phyloP scores from a whole-genome alignment of 2,888 invertebrate species.

The Hylaea fasciaria region DNA sequence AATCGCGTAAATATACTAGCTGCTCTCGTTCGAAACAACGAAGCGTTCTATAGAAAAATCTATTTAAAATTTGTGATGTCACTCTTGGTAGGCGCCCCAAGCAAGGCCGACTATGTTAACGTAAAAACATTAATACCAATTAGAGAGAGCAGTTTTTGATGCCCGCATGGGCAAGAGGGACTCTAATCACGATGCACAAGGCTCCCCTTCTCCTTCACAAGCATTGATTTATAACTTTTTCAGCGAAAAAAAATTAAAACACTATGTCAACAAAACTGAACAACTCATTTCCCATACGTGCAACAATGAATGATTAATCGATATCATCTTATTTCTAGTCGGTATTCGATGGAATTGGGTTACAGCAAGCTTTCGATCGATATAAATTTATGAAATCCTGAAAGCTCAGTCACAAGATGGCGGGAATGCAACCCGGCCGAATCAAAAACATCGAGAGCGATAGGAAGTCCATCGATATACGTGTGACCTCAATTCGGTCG shows the following conservation, averaged over 20 bases:
- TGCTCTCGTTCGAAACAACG: conserved; percentile 51
- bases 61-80: conserved; percentile 83
- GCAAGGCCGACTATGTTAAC: conserved; percentile 66
- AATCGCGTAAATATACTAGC: conserved; percentile 19
- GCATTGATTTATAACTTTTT: conserved; percentile 20
- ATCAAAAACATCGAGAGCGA: conserved; percentile 56
- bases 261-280: conserved; percentile 41
- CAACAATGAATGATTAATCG: background rate
- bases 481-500: conserved; percentile 72
- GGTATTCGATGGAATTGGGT: conserved; percentile 62
- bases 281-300: background rate
- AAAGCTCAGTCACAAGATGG: conserved; percentile 82
- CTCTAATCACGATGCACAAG: conserved; percentile 7
- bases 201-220: conserved; percentile 14
- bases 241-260: conserved; percentile 16
- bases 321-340: conserved; percentile 1
- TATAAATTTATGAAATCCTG: conserved; percentile 80
- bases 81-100: conserved; percentile 69
- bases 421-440: conserved; percentile 73
- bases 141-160: conserved; percentile 43
- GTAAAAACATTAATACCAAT: conserved; percentile 52
- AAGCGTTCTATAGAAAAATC: conserved; percentile 62
- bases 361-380: conserved; percentile 77
- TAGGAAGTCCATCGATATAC: conserved; percentile 59
- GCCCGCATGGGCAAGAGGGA: conserved; percentile 30